A percentile compares a stretch with the other conserved stretches of the same genome.
These are phyloP conservation scores for Erythrocebus patas DNA, from an alignment of 2,113 vertebrate species.

Conservation along the genomic window DNA sequence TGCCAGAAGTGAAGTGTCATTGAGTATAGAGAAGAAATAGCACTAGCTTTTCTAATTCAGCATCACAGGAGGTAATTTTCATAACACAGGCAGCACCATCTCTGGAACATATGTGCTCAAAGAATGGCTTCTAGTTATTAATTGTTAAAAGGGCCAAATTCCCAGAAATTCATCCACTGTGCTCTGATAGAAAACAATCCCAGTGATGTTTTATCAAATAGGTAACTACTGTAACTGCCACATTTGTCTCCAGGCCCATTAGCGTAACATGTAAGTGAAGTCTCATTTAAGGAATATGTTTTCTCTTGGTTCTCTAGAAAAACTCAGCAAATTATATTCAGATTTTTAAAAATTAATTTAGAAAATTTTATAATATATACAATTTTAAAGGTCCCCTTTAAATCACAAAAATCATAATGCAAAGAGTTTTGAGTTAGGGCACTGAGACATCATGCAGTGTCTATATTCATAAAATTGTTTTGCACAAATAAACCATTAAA, in stretches of 20 bases:
- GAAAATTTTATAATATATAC: neutral
- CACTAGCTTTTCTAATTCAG: neutral
- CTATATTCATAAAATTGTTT: neutral
- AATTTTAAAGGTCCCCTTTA: neutral
- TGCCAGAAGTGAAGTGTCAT: neutral
- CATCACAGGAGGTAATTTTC: neutral
- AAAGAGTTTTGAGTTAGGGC: neutral
- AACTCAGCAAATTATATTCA: neutral
- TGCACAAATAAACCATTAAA: neutral
- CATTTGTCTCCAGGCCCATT: neutral
- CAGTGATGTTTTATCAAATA: neutral
- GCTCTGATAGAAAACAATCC: neutral
- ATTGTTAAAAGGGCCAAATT: neutral
- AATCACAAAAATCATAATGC: neutral
- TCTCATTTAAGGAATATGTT: neutral
- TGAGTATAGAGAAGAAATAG: neutral
- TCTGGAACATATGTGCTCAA: neutral
- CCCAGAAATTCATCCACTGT: neutral
- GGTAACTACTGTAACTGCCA: neutral
- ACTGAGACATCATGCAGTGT: neutral
- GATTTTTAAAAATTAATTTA: neutral
- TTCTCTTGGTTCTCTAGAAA: neutral
- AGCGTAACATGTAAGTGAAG: neutral
- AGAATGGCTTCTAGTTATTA: neutral
- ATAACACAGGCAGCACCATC: neutral